Percentiles rank a stretch among this genome's conserved stretches.
These are phyloP conservation scores for Lacerta agilis DNA, from an alignment of 2,797 vertebrate species.

Conservation along the genomic window DNA sequence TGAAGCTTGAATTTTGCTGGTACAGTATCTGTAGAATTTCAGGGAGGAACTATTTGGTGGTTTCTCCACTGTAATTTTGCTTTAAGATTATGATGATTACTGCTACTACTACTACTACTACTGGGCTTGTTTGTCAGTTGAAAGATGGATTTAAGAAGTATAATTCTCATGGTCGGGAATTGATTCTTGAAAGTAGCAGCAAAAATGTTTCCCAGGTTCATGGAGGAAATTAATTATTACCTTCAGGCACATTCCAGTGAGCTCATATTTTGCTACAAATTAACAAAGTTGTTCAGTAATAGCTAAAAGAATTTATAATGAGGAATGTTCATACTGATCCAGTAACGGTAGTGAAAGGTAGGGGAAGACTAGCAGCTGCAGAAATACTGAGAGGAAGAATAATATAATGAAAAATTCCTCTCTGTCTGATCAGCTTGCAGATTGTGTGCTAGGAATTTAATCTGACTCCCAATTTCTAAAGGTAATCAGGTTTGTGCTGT, in stretches of 20 bases:
- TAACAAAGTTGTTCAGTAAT: slow-evolving; percentile 51
- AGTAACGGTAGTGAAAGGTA: not conserved
- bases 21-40: not conserved
- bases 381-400: not conserved
- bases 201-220: not conserved
- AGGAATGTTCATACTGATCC: slow-evolving; percentile 36
- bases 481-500: not conserved
- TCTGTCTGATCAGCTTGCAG: too few species aligned
- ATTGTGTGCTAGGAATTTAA: not conserved
- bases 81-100: too few species aligned
- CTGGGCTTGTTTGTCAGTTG: not conserved
- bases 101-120: too few species aligned
- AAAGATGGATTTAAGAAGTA: not conserved
- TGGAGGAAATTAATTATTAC: slow-evolving; percentile 56
- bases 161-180: not conserved
- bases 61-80: not conserved
- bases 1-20: not conserved
- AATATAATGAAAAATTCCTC: too few species aligned
- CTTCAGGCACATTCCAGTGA: slow-evolving; percentile 58
- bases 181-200: not conserved
- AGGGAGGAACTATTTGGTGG: not conserved
- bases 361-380: not conserved
- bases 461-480: not conserved
- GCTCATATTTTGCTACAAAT: slow-evolving; percentile 65
- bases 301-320: slow-evolving; percentile 42